These are phyloP conservation scores for Seira sanloemensis DNA, from an alignment of 2,888 invertebrate species.

Conservation along the genomic window DNA sequence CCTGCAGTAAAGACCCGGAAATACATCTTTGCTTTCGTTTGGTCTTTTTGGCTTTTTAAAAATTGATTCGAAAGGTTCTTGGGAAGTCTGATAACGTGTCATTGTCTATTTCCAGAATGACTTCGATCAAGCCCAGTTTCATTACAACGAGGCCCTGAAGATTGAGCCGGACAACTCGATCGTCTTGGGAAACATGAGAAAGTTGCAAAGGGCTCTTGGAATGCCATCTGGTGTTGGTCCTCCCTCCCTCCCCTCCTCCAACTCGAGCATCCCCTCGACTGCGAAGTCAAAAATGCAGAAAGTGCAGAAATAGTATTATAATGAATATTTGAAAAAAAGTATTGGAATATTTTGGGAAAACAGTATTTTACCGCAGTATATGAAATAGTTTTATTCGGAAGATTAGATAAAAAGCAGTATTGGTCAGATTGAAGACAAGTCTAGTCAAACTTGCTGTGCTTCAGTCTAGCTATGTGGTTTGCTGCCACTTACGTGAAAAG, in stretches of 20 bases:
- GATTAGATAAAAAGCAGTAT: no score
- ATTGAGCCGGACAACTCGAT: slow-evolving; percentile 69
- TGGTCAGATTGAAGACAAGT: no score
- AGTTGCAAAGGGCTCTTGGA: slow-evolving; percentile 57
- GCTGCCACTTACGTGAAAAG: no score
- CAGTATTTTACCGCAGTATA: neutral
- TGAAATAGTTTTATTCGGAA: neutral
- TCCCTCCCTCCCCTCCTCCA: neutral
- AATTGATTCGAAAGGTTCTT: neutral
- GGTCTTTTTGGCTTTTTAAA: neutral
- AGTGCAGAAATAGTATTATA: neutral
- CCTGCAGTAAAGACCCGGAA: neutral
- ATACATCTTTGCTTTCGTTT: neutral
- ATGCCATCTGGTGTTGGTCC: neutral
- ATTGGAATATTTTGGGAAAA: neutral
- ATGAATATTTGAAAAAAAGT: neutral
- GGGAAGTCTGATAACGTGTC: neutral
- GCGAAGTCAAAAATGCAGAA: neutral
- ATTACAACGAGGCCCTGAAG: slow-evolving; percentile 66
- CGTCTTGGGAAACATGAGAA: slow-evolving; percentile 65
- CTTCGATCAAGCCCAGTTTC: slow-evolving; percentile 64
- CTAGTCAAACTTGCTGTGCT: no score
- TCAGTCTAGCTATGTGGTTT: no score
- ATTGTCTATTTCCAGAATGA: slow-evolving; percentile 55
- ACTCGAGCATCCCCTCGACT: neutral